phyloP scores from a whole-genome alignment of 2,797 vertebrate genomes.

The Chelon auratus region DNA sequence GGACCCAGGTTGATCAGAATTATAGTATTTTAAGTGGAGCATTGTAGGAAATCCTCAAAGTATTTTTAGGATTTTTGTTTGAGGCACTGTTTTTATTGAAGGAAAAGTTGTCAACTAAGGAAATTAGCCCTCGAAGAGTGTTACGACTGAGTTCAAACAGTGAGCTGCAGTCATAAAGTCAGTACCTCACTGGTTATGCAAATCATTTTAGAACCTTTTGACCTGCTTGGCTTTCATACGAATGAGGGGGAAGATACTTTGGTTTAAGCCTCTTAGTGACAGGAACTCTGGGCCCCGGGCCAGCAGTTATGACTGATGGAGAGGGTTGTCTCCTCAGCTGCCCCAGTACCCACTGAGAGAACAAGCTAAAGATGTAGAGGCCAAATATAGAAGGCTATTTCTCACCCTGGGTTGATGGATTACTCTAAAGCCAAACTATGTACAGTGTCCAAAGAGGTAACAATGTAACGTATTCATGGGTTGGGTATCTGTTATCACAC shows the following conservation, averaged over 20 bases:
- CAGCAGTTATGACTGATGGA: slow-evolving; percentile 91
- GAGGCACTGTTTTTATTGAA: slow-evolving; percentile 22
- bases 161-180: slow-evolving; percentile 70
- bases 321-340: slow-evolving; percentile 93
- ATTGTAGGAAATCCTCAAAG: slow-evolving; percentile 28
- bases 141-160: slow-evolving; percentile 35
- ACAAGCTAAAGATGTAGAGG: slow-evolving; percentile 78
- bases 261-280: slow-evolving; percentile 95
- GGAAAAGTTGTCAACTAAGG: slow-evolving; percentile 34
- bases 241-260: slow-evolving; percentile 93
- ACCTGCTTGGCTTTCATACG: slow-evolving; percentile 92
- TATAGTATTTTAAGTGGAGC: slow-evolving; percentile 32
- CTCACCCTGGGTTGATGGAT: slow-evolving; percentile 92
- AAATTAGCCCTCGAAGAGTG: slow-evolving; percentile 40
- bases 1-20: slow-evolving; percentile 41
- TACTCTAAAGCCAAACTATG: slow-evolving; percentile 90
- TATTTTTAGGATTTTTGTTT: slow-evolving; percentile 35
- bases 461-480: slow-evolving; percentile 73
- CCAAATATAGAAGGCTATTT: slow-evolving; percentile 97
- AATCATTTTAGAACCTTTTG: slow-evolving; percentile 96
- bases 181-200: slow-evolving; percentile 90
- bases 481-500: slow-evolving; percentile 59
- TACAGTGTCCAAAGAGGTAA: slow-evolving; percentile 78
- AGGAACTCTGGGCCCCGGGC: slow-evolving; percentile 89
- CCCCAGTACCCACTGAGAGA: slow-evolving; percentile 80